Evolutionary conservation across 2,113 vertebrate species (phyloP).

Genomic region (Callionymus lyra): DNA sequence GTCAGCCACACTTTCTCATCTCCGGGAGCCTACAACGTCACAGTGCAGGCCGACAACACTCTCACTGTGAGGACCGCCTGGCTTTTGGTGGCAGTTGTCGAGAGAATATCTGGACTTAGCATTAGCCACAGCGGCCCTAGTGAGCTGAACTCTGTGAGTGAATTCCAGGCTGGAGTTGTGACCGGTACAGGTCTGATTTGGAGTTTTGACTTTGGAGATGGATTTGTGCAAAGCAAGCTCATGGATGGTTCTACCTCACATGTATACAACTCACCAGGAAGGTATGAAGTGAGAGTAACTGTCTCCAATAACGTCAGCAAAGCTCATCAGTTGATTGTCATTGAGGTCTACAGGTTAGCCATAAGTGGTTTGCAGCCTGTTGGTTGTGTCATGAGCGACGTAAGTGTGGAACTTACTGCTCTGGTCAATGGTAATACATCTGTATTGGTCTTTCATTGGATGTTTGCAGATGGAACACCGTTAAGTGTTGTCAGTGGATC

Average conservation of each 20-base stretch:
- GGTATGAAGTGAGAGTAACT: slow-evolving; percentile 48
- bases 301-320: slow-evolving; percentile 54
- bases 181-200: slow-evolving; percentile 54
- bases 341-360: slow-evolving; percentile 52
- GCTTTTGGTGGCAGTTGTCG: slow-evolving; percentile 44
- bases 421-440: slow-evolving; percentile 44
- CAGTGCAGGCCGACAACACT: slow-evolving; percentile 55
- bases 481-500: slow-evolving; percentile 31
- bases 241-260: slow-evolving; percentile 43
- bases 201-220: slow-evolving; percentile 70
- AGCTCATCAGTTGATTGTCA: slow-evolving; percentile 22
- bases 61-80: slow-evolving; percentile 36
- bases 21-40: slow-evolving; percentile 58
- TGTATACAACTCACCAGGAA: slow-evolving; percentile 54
- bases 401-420: slow-evolving; percentile 31
- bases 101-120: slow-evolving; percentile 51
- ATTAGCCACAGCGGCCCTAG: slow-evolving; percentile 36
- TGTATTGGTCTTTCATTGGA: slow-evolving; percentile 57
- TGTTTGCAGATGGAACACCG: slow-evolving; percentile 58
- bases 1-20: slow-evolving; percentile 40
- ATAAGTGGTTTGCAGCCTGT: slow-evolving; percentile 47
- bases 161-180: slow-evolving; percentile 45
- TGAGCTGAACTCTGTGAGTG: slow-evolving; percentile 43
- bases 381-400: slow-evolving; percentile 41
- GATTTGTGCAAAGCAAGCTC: slow-evolving; percentile 32